Conservation (phyloP, 1,140 invertebrate genomes). For the Euschistus heros region DNA sequence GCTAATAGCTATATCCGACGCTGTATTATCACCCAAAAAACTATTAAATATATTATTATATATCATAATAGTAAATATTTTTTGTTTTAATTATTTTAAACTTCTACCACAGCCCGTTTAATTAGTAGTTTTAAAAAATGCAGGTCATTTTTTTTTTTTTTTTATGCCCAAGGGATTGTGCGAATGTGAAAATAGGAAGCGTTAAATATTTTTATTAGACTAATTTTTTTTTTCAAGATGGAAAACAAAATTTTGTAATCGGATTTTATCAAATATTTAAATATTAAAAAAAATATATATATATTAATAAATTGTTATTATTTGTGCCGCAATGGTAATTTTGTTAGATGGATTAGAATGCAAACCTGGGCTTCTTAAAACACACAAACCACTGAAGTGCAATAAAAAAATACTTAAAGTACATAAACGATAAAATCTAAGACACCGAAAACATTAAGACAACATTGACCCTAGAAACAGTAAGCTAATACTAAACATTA, state of each 20-base stretch:
- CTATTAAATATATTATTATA: slow-evolving; percentile 5
- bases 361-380: slow-evolving; percentile 3
- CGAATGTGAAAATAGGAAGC: slow-evolving; percentile 15
- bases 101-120: slow-evolving; percentile 26
- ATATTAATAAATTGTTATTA: background rate
- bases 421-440: background rate
- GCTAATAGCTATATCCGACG: slow-evolving; percentile 18
- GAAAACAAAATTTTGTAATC: no score
- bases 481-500: background rate
- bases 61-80: slow-evolving; percentile 15
- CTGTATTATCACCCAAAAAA: slow-evolving; percentile 14
- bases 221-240: no score
- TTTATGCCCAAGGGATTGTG: slow-evolving; percentile 13
- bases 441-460: background rate
- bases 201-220: background rate
- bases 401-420: background rate
- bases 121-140: slow-evolving; percentile 21
- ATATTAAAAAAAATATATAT: no score
- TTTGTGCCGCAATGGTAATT: background rate
- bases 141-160: slow-evolving; percentile 6
- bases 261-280: no score
- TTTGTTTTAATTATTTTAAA: slow-evolving; percentile 23
- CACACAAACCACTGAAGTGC: slow-evolving; percentile 2
- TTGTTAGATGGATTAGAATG: background rate
- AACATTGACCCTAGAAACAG: background rate